Conservation (phyloP, 1,140 invertebrate species). For the Drosophila athabasca region DNA sequence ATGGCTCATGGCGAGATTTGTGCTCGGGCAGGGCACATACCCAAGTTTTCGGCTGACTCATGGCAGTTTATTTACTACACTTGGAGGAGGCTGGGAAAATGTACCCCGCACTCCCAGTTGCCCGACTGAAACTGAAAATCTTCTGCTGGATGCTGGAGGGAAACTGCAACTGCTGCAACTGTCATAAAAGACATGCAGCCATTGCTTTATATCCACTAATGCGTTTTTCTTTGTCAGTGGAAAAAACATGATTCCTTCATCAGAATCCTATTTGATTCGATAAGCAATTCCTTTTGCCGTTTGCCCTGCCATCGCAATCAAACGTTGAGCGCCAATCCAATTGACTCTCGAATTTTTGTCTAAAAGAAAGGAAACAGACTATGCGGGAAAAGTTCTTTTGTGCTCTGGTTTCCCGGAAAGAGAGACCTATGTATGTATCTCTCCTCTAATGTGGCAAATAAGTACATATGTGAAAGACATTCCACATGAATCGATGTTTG, state of each 20-base stretch:
- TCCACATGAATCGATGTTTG: too few species aligned
- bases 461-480: too few species aligned
- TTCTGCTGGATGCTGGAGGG: slow-evolving; percentile 39
- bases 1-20: slow-evolving; percentile 27
- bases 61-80: slow-evolving; percentile 62
- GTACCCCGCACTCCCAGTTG: slow-evolving; percentile 4
- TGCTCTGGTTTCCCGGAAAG: neutral
- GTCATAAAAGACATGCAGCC: slow-evolving; percentile 57
- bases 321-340: slow-evolving; percentile 41
- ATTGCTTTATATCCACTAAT: slow-evolving; percentile 28
- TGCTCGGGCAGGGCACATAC: slow-evolving; percentile 27
- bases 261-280: slow-evolving; percentile 28
- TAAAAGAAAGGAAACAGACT: slow-evolving; percentile 11
- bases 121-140: slow-evolving; percentile 43
- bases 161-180: slow-evolving; percentile 34
- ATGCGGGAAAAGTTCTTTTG: slow-evolving; percentile 18
- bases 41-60: slow-evolving; percentile 32
- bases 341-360: slow-evolving; percentile 13
- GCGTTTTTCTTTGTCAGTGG: slow-evolving; percentile 37
- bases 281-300: slow-evolving; percentile 30
- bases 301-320: slow-evolving; percentile 27
- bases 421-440: too few species aligned
- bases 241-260: slow-evolving; percentile 42
- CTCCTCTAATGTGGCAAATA: too few species aligned
- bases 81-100: slow-evolving; percentile 3